These are phyloP conservation scores for Columbina picui DNA, from an alignment of 2,113 vertebrate genomes.

Conservation along the genomic window DNA sequence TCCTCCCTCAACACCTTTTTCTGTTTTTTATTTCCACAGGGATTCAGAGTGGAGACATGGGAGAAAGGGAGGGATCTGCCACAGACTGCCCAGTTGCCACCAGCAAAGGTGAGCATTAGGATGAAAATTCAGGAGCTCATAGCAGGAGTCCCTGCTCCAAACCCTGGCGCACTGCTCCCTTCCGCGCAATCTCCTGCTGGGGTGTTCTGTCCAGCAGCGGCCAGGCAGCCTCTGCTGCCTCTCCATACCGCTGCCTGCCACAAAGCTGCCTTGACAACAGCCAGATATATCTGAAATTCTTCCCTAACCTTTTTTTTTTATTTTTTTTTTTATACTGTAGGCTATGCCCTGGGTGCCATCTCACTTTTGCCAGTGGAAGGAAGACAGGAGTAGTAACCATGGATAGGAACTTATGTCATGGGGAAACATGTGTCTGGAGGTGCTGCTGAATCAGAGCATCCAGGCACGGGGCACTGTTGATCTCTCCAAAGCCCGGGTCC, in stretches of 20 bases:
- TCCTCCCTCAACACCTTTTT: background rate
- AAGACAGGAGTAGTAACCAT: background rate
- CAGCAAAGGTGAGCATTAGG: background rate
- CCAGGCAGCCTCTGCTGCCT: background rate
- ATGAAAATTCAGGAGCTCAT: background rate
- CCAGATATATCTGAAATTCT: background rate
- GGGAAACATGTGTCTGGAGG: background rate
- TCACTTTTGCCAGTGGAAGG: background rate
- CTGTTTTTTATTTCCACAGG: background rate
- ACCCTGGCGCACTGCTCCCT: background rate
- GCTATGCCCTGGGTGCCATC: background rate
- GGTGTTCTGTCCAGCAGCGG: background rate
- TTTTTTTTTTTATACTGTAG: background rate
- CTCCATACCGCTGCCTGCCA: background rate
- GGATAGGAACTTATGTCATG: background rate
- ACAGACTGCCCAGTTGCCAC: background rate
- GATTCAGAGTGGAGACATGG: background rate
- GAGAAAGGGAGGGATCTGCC: background rate
- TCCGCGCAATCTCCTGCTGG: background rate
- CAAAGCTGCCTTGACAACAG: constrained; percentile 16
- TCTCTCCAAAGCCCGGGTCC: background rate
- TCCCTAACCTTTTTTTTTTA: background rate
- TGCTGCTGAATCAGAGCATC: background rate
- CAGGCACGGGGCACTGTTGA: background rate
- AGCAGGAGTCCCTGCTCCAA: background rate